phyloP scores from a whole-genome alignment of 2,888 invertebrate species.

The Scrobipalpa atriplicella region DNA sequence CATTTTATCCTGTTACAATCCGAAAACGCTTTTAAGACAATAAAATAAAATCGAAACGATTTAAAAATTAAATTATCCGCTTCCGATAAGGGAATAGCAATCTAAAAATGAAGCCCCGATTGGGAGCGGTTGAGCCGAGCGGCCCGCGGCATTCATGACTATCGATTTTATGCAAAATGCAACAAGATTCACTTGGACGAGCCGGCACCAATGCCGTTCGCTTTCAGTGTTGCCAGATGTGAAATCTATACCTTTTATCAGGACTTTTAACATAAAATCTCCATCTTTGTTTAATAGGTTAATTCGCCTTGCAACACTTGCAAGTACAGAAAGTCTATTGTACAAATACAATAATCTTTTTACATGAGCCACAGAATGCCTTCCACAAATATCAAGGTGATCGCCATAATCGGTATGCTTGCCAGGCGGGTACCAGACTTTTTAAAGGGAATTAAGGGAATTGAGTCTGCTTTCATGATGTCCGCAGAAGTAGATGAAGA shows the following conservation, averaged over 20 bases:
- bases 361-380: no score
- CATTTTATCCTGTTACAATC: neutral
- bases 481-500: no score
- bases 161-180: slow-evolving; percentile 83
- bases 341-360: no score
- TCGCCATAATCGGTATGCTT: no score
- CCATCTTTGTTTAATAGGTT: no score
- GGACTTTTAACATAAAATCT: no score
- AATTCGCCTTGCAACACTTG: no score
- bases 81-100: slow-evolving; percentile 51
- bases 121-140: slow-evolving; percentile 34
- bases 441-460: no score
- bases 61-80: slow-evolving; percentile 54
- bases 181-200: slow-evolving; percentile 79
- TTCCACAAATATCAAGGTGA: no score
- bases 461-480: no score
- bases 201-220: slow-evolving; percentile 51
- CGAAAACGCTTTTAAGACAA: neutral
- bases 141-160: slow-evolving; percentile 75
- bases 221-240: neutral
- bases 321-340: no score
- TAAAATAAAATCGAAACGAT: slow-evolving; percentile 33
- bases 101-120: slow-evolving; percentile 43
- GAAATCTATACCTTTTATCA: neutral
- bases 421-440: no score